Conservation (phyloP, 2,797 vertebrate species). For the Loris lydekkerianus region DNA sequence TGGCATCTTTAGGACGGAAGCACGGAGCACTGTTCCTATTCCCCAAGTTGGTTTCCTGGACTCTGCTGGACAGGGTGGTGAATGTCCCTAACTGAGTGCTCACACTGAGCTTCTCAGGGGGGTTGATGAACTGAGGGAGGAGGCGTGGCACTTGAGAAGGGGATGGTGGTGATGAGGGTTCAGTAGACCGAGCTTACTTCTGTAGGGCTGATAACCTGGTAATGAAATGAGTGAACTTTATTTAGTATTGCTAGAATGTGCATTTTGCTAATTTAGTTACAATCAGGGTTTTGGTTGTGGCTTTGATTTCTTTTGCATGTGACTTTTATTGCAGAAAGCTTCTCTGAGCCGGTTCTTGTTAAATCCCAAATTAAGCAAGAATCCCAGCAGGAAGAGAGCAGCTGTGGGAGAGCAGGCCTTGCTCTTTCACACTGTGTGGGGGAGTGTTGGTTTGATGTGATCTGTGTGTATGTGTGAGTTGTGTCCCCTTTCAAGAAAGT, state of each 20-base stretch:
- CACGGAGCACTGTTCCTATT: rapidly evolving
- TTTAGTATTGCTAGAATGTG: not conserved
- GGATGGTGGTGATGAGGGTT: not conserved
- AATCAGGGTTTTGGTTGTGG: conserved; percentile 26
- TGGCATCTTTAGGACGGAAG: not conserved
- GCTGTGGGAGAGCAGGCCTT: conserved; percentile 7
- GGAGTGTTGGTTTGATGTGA: conserved; percentile 57
- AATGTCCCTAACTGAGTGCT: not conserved
- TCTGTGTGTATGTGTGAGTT: not conserved
- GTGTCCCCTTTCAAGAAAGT: conserved; percentile 53
- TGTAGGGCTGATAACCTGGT: not conserved
- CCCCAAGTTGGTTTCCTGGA: not conserved
- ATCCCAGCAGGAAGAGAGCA: conserved; percentile 48
- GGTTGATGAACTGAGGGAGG: not conserved
- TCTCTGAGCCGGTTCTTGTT: conserved; percentile 70
- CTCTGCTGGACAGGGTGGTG: not conserved
- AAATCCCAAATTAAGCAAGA: conserved; percentile 62
- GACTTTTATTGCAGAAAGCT: conserved; percentile 57
- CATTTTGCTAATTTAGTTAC: conserved; percentile 4
- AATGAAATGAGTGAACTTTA: not conserved
- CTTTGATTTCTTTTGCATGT: conserved; percentile 50
- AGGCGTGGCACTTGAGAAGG: not conserved
- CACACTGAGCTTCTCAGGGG: not conserved
- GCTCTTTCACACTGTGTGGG: conserved; percentile 28
- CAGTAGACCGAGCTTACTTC: not conserved